Conservation (phyloP, 2,113 vertebrate species). For the Ibidorhyncha struthersii region DNA sequence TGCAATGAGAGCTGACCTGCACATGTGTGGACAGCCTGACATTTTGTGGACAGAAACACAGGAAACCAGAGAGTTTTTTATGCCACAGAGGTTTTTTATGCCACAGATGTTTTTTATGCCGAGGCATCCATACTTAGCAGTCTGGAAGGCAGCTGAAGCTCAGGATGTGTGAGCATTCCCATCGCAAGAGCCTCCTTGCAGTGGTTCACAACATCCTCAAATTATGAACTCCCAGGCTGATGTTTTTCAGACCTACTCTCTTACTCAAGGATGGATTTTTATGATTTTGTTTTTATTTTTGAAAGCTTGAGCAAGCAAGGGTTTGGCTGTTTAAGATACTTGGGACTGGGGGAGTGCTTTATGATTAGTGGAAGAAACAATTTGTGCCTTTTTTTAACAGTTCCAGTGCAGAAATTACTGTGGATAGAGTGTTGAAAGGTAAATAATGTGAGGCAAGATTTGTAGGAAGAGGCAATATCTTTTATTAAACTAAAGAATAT, state of each 20-base stretch:
- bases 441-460: slow-evolving; percentile 4
- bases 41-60: background rate
- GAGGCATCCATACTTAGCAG: background rate
- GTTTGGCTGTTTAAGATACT: slow-evolving; percentile 1
- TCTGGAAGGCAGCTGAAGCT: background rate
- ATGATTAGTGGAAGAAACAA: slow-evolving; percentile 14
- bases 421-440: background rate
- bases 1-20: background rate
- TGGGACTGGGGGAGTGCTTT: background rate
- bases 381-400: slow-evolving; percentile 4
- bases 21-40: background rate
- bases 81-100: background rate
- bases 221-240: background rate
- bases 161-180: background rate
- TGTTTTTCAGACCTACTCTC: background rate
- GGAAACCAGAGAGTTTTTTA: background rate
- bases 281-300: slow-evolving; percentile 39
- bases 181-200: background rate
- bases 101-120: background rate
- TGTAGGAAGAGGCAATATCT: background rate
- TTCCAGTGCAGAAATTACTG: background rate
- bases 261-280: background rate
- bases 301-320: slow-evolving; percentile 15
- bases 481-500: slow-evolving; percentile 48
- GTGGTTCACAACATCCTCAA: background rate